Evolutionary conservation across 1,140 invertebrate genomes (phyloP).

Genomic region (Pemphigus obesinymphae): DNA sequence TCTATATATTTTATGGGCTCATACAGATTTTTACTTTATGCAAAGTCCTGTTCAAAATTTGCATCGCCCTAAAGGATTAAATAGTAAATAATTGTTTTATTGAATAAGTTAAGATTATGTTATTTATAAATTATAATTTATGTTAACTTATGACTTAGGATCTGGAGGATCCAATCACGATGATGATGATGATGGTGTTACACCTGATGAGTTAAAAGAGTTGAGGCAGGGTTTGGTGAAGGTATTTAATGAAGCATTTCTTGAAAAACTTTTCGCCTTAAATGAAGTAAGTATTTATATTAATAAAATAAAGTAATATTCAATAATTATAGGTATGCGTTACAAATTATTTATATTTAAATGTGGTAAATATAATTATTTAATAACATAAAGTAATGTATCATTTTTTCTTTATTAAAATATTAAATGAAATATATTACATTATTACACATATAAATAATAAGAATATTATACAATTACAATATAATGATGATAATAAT

Average conservation of each 20-base stretch:
- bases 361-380: too few relatives aligned
- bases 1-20: slow-evolving; percentile 28
- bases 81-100: too few relatives aligned
- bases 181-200: slow-evolving; percentile 20
- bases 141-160: background rate
- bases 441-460: too few relatives aligned
- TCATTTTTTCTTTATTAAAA: too few relatives aligned
- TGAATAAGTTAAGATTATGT: background rate
- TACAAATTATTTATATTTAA: too few relatives aligned
- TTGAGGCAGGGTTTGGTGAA: slow-evolving; percentile 27
- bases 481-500: too few relatives aligned
- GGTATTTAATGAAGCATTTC: slow-evolving; percentile 27
- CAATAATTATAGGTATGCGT: too few relatives aligned
- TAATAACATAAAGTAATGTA: too few relatives aligned
- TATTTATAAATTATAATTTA: too few relatives aligned
- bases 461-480: too few relatives aligned
- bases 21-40: slow-evolving; percentile 35
- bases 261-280: slow-evolving; percentile 17
- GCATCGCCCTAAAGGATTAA: slow-evolving; percentile 18
- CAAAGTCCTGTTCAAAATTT: slow-evolving; percentile 28
- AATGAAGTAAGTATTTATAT: slow-evolving; percentile 11
- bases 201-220: slow-evolving; percentile 37
- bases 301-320: too few relatives aligned
- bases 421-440: too few relatives aligned
- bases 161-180: background rate